phyloP scores from a whole-genome alignment of 2,888 invertebrate species.

The Callyntrura sp. region DNA sequence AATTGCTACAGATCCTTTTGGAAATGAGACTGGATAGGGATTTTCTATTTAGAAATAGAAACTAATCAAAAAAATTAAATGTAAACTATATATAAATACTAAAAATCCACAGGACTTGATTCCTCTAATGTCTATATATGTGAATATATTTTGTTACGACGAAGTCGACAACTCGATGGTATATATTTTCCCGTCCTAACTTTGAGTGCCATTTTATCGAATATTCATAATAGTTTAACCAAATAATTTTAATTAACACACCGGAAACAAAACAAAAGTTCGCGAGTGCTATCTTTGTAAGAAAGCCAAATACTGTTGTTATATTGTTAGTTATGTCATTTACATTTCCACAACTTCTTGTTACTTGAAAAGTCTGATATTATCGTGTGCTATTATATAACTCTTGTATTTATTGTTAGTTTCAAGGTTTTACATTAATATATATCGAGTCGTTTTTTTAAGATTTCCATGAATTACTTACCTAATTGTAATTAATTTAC shows the following conservation, averaged over 20 bases:
- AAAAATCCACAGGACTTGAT: neutral
- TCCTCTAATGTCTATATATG: neutral
- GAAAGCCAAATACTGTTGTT: slow-evolving; percentile 13
- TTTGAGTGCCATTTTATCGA: slow-evolving; percentile 62
- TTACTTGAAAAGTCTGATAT: slow-evolving; percentile 71
- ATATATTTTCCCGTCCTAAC: slow-evolving; percentile 64
- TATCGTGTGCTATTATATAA: slow-evolving; percentile 46
- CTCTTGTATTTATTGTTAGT: neutral
- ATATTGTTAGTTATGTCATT: slow-evolving; percentile 45
- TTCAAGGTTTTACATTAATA: neutral
- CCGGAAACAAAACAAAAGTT: neutral
- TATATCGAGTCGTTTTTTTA: no score
- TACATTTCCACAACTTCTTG: slow-evolving; percentile 40
- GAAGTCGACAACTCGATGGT: neutral
- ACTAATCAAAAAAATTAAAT: neutral
- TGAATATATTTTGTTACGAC: slow-evolving; percentile 16
- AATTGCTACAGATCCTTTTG: neutral
- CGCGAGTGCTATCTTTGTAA: slow-evolving; percentile 1
- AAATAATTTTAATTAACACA: slow-evolving; percentile 17
- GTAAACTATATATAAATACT: neutral
- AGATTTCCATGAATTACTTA: neutral
- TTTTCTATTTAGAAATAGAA: neutral
- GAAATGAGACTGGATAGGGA: slow-evolving; percentile 14
- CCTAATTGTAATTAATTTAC: neutral
- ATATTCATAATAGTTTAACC: neutral